Percentiles rank a stretch among this genome's conserved stretches.
These are phyloP conservation scores for Odontocerum albicorne DNA, from an alignment of 2,888 invertebrate species.

Conservation along the genomic window DNA sequence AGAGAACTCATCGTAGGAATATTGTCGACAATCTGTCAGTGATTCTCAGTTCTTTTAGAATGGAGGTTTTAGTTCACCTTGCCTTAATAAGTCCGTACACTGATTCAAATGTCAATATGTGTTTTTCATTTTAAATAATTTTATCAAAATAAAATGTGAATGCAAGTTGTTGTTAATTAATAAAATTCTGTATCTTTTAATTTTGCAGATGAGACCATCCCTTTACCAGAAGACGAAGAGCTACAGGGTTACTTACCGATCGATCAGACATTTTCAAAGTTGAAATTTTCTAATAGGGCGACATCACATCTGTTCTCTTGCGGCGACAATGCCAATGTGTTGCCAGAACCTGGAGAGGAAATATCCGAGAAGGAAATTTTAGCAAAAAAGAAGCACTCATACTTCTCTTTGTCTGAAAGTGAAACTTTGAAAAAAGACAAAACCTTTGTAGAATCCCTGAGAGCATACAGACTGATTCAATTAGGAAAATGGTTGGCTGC, in stretches of 20 bases:
- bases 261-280: conserved; percentile 58
- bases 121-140: too few relatives aligned
- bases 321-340: conserved; percentile 39
- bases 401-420: conserved; percentile 8
- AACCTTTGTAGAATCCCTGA: conserved; percentile 25
- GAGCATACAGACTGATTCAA: conserved; percentile 40
- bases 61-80: too few relatives aligned
- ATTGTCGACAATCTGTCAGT: too few relatives aligned
- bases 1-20: too few relatives aligned
- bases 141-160: too few relatives aligned
- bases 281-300: conserved; percentile 48
- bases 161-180: not conserved
- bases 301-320: conserved; percentile 11
- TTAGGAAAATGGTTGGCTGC: conserved; percentile 45
- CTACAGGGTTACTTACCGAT: conserved; percentile 79
- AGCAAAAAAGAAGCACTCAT: conserved; percentile 15
- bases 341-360: conserved; percentile 11
- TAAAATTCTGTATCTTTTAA: not conserved
- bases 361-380: conserved; percentile 13
- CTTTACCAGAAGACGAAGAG: conserved; percentile 78
- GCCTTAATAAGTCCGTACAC: too few relatives aligned
- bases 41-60: too few relatives aligned
- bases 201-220: conserved; percentile 61
- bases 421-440: conserved; percentile 25
- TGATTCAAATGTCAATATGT: too few relatives aligned